Base-by-base conservation (phyloP, 2,113 vertebrate genomes). In the Orycteropus afer region DNA sequence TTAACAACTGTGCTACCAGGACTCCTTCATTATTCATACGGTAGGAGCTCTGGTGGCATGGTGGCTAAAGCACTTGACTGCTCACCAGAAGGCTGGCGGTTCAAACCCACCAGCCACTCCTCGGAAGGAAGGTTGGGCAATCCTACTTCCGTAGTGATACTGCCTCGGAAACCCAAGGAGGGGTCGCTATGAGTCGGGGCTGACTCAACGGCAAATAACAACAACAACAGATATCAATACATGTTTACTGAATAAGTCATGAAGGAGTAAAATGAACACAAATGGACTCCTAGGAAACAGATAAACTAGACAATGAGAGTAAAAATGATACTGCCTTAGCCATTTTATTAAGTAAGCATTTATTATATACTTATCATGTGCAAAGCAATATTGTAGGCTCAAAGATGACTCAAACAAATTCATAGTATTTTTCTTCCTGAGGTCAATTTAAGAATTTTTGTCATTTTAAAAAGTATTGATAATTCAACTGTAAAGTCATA, bases 401-500 rank as follows among this genome's bases (percentile, higher is more conserved):
- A 25, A 22, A 71, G 53, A 80, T 9, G n/a, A 23, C 12, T 45
- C 3, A 63, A 63, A 57, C 40, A 5, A 47, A 22, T 45, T 51
- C 27, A 53, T 4, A 23, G 20, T 34, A 11, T 1, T 49, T 18
- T 45, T 89, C 8, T 57, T 91, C 34, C 10, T 82, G 27, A 53
- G 2, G 69, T 42, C 23, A 89, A 49, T 5, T 89, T 86, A 74
- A 29, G 42, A 45, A 86, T 13, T 55, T 32, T 77, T 49, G 2
- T 67, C 45, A n/a, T 53, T 91, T 40, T 82, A 73, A 85, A 91
- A 81, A 63, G 23, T n/a, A 40, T 25, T 79, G 71, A n/a, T 95
- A 95, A 89, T 91, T 79, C 93, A 95, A 92, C 10, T 2, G 1
- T 10, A 7, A n/a, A 32, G 29, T 65, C n/a, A 40, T 29, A 18